A percentile compares a stretch with the other conserved stretches of the same genome.
Evolutionary conservation across 2,797 vertebrate species (phyloP).

Genomic region (Alcedo atthis): DNA sequence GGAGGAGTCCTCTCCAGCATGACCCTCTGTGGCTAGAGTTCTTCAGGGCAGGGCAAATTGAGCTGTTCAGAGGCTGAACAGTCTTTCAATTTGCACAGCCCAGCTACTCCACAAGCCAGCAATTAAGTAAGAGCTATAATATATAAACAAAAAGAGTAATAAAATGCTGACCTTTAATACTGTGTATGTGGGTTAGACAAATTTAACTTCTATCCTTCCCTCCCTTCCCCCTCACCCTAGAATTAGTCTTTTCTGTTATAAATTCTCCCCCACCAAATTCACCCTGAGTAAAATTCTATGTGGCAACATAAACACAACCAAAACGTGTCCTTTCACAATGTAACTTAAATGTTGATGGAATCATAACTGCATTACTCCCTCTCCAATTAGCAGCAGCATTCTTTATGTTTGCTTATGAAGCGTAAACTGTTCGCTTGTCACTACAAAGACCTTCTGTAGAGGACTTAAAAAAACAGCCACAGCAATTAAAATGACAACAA

Average conservation of each 20-base stretch:
- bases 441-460: slow-evolving; percentile 70
- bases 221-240: not conserved
- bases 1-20: not conserved
- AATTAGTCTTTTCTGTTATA: not conserved
- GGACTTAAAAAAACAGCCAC: slow-evolving; percentile 54
- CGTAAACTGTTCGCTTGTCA: slow-evolving; percentile 50
- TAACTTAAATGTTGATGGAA: slow-evolving; percentile 60
- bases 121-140: not conserved
- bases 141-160: not conserved
- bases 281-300: not conserved
- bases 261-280: slow-evolving; percentile 10
- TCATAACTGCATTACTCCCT: slow-evolving; percentile 56
- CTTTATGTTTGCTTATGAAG: slow-evolving; percentile 66
- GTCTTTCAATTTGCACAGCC: not conserved
- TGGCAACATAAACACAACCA: slow-evolving; percentile 5
- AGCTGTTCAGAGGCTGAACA: not conserved
- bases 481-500: slow-evolving; percentile 67
- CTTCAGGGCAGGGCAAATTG: not conserved
- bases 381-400: slow-evolving; percentile 61
- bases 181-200: not conserved
- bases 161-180: not conserved
- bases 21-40: not conserved
- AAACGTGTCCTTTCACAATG: slow-evolving; percentile 26
- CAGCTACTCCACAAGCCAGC: not conserved
- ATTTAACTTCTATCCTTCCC: not conserved